phyloP scores from a whole-genome alignment of 2,888 invertebrate genomes.

The Dryobota labecula region DNA sequence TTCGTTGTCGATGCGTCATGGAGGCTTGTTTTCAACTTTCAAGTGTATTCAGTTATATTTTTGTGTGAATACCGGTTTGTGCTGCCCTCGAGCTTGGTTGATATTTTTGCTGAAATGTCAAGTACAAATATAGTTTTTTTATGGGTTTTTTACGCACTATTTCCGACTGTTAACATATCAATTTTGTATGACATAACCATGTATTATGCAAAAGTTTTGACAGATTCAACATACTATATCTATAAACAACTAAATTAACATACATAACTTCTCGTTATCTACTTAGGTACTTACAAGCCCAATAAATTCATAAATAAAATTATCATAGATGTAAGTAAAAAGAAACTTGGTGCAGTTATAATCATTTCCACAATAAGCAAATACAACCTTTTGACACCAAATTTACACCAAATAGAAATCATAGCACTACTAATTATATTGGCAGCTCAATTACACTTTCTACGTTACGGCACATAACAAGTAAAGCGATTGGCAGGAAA shows the following conservation, averaged over 20 bases:
- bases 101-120: slow-evolving; percentile 43
- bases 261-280: not conserved
- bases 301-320: not conserved
- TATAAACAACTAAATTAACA: not conserved
- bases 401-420: slow-evolving; percentile 2
- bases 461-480: slow-evolving; percentile 37
- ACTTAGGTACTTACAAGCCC: not conserved
- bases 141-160: not conserved
- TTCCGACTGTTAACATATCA: not conserved
- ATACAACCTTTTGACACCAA: not conserved
- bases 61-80: slow-evolving; percentile 45
- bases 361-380: no score
- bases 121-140: slow-evolving; percentile 23
- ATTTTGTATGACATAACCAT: slow-evolving; percentile 13
- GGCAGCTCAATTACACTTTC: slow-evolving; percentile 46
- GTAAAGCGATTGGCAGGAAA: slow-evolving; percentile 54
- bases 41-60: slow-evolving; percentile 50
- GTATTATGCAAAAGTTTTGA: not conserved
- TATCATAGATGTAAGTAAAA: not conserved
- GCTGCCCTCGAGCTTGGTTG: slow-evolving; percentile 12
- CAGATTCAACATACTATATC: not conserved
- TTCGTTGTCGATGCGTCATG: slow-evolving; percentile 71
- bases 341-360: not conserved
- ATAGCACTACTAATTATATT: slow-evolving; percentile 13
- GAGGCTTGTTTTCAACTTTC: slow-evolving; percentile 55